phyloP scores from a whole-genome alignment of 2,113 vertebrate genomes.

The Aix galericulata region DNA sequence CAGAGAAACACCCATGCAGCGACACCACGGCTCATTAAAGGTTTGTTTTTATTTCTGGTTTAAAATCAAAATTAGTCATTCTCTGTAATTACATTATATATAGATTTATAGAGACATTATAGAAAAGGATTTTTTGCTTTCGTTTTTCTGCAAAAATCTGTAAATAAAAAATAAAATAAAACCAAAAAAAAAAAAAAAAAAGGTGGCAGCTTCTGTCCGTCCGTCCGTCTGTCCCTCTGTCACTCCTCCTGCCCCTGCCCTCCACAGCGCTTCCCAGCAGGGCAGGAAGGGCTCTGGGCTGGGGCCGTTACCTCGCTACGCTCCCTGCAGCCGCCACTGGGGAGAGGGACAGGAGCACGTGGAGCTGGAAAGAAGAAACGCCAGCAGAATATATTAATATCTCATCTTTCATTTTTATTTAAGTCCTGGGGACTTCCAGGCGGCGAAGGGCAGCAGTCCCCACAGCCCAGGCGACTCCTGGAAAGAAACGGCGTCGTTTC shows the following conservation, averaged over 20 bases:
- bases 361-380: constrained; percentile 69
- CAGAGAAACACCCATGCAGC: not conserved
- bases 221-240: not conserved
- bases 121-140: constrained; percentile 69
- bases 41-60: constrained; percentile 70
- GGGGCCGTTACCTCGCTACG: not conserved
- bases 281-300: not conserved
- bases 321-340: not conserved
- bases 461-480: not conserved
- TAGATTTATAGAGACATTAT: constrained; percentile 74
- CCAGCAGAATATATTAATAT: constrained; percentile 73
- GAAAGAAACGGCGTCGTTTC: not conserved
- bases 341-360: constrained; percentile 44
- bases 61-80: constrained; percentile 73
- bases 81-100: constrained; percentile 75
- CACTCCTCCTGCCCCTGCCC: constrained; percentile 7
- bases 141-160: constrained; percentile 62
- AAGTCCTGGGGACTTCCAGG: constrained; percentile 35
- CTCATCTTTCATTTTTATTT: constrained; percentile 64
- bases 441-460: constrained; percentile 31
- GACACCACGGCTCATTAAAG: not conserved
- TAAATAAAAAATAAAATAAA: constrained; percentile 68
- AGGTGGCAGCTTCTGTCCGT: constrained; percentile 44
- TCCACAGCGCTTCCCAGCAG: not conserved
- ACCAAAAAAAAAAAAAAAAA: not conserved